Base-by-base conservation (phyloP, 2,113 vertebrate species). In the Nesogale talazaci region DNA sequence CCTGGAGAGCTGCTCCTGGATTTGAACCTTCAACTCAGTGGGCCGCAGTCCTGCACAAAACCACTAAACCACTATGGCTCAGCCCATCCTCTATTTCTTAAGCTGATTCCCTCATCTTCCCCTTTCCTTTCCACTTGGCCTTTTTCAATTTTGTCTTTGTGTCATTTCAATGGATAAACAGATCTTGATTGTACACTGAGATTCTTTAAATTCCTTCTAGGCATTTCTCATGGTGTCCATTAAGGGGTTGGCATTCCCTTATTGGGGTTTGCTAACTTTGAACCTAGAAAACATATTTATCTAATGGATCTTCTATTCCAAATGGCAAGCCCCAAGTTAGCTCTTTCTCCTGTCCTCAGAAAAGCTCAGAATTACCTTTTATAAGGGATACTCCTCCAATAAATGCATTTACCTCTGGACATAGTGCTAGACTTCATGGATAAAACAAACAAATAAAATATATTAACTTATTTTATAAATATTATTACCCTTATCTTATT, bases 351-450 rank as follows among this genome's bases (percentile, higher is more conserved):
- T 86, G 22, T 88, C 40, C 38, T 86, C 31, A 34, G 67, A 89
- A 88, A 81, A 65, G 61, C 17, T 94, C 83, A 86, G 79, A 94
- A 46, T 94, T n/a, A 20, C 40, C 76, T 90, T 93, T 61, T 25
- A 29, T 72, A 12, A 72, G 80, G 61, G 20, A 61, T 77, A 8
- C 34, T 42, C 38, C 42, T 65, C 80, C 67, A 81, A 20, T 78
- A 69, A 95, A 75, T 83, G 27, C 65, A 46, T 93, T 88, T 88
- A 57, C 86, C 74, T 93, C 59, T 93, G 61, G 67, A 67, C 83
- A 57, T 23, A 31, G 59, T 75, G 25, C n/a, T 81, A 75, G 70
- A 83, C 29, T 67, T 89, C 25, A 67, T 6, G 6, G 10, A 34
- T 86, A 83, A 52, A 86, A 75, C 91, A 67, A n/a, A 3, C 56